Conservation (phyloP, 2,888 invertebrate species). For the Aporophyla lueneburgensis region DNA sequence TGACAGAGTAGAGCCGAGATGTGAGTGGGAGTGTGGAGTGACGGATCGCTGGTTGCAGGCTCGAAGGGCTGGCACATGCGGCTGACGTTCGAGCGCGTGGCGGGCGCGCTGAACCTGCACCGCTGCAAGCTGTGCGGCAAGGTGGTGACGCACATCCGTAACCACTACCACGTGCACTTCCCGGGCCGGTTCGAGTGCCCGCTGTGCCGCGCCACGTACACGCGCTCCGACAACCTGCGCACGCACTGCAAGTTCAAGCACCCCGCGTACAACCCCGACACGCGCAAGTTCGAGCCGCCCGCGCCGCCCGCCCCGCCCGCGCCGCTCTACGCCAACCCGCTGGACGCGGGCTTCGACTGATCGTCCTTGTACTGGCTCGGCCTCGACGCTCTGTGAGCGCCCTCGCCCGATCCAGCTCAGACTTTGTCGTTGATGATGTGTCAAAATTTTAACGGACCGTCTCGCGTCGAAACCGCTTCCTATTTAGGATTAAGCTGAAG, state of each 20-base stretch:
- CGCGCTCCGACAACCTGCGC: constrained; percentile 97
- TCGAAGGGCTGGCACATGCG: constrained; percentile 99
- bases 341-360: constrained; percentile 91
- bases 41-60: constrained; percentile 94
- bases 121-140: constrained; percentile 98
- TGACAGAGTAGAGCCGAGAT: constrained; percentile 42
- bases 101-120: constrained; percentile 98
- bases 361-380: constrained; percentile 87
- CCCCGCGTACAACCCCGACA: constrained; percentile 96
- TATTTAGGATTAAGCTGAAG: constrained; percentile 89
- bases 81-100: constrained; percentile 98
- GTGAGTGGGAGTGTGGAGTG: constrained; percentile 73
- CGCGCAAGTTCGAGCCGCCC: constrained; percentile 95
- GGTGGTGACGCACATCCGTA: constrained; percentile 98
- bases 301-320: constrained; percentile 89
- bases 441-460: constrained; percentile 80
- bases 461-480: constrained; percentile 84
- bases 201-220: constrained; percentile 97
- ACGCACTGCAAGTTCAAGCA: constrained; percentile 98
- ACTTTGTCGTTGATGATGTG: constrained; percentile 78
- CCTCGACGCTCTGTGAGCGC: constrained; percentile 85
- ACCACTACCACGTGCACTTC: constrained; percentile 98
- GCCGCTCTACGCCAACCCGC: constrained; percentile 90
- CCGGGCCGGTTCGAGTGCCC: constrained; percentile 98
- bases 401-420: constrained; percentile 67